phyloP scores from a whole-genome alignment of 2,888 invertebrate species.

The Parasteatoda lunata region DNA sequence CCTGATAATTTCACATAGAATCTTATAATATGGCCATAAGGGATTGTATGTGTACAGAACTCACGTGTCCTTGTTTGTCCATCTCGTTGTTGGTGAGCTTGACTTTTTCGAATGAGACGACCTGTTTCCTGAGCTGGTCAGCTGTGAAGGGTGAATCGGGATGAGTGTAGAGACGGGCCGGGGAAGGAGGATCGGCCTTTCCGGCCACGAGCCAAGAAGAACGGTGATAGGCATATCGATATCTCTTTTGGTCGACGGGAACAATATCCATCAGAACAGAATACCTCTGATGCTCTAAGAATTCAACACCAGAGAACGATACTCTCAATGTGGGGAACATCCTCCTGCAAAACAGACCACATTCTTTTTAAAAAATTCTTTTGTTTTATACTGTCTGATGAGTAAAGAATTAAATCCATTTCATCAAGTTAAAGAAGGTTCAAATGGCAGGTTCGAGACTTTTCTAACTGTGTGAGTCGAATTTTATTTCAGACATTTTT shows the following conservation, averaged over 20 bases:
- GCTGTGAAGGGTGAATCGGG: conserved; percentile 97
- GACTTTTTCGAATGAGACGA: conserved; percentile 98
- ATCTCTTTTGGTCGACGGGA: conserved; percentile 96
- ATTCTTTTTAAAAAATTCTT: too few species aligned
- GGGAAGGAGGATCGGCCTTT: conserved; percentile 97
- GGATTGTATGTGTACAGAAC: conserved; percentile 73
- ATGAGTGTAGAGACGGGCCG: conserved; percentile 93
- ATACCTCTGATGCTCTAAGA: conserved; percentile 77
- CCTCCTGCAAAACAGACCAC: too few species aligned
- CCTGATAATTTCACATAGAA: too few species aligned
- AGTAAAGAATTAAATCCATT: too few species aligned
- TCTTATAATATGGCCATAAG: too few species aligned
- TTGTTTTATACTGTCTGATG: too few species aligned
- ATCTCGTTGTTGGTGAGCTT: conserved; percentile 98
- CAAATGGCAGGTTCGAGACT: too few species aligned
- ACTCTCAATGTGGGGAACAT: conserved; percentile 99
- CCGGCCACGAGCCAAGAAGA: conserved; percentile 98
- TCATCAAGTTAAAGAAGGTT: too few species aligned
- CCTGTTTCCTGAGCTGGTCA: conserved; percentile 95
- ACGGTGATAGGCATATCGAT: conserved; percentile 96
- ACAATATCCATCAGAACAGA: conserved; percentile 96
- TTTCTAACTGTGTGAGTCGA: too few species aligned
- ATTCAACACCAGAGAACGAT: conserved; percentile 82
- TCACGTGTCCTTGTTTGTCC: conserved; percentile 95
- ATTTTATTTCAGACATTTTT: too few species aligned